Base-by-base conservation (phyloP, 23 tunicate genomes). In the Ciona savignyi region DNA sequence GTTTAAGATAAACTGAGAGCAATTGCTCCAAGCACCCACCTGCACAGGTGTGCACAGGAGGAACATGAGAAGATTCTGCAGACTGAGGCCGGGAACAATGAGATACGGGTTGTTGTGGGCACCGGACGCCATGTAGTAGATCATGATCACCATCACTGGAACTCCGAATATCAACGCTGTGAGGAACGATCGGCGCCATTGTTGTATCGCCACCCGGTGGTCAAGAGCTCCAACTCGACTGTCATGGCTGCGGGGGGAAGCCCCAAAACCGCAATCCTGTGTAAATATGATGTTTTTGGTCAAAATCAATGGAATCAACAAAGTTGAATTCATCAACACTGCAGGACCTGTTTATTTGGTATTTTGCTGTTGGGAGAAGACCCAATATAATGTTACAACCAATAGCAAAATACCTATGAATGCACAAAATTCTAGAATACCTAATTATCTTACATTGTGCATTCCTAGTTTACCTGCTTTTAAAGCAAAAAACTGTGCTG, bases 11-110 rank as follows among this genome's bases (percentile, higher is more conserved):
- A n/a, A n/a, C n/a, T n/a, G n/a, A n/a, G n/a, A n/a, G n/a, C n/a
- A n/a, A n/a, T n/a, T n/a, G n/a, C n/a, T 49, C 15, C 20, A 15
- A 23, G 64, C 80, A 34, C 67, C 33, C 29, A 95, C 95, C 90
- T 95, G 99, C 1, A 95, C 99, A 19, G 99, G 99, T 0, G 99
- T 95, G 68, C 93, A 73, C 2, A 95, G 83, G 4, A 95, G 32
- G 74, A 90, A 95, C 99, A 95, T 89, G 32, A 89, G 78, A 22
- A 89, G 56, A 34, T 95, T 95, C 56, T 89, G 93, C 32, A 95
- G 65, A 62, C 96, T 89, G 28, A 95, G 65, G 19, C 99, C 99
- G 3, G 87, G 88, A 0, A 80, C 73, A 25, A 95, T 30, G 23
- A 84, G 71, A 33, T 80, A 75, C 0, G 92, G 92, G 32, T 85